Base-by-base conservation (phyloP, 2,113 vertebrate genomes). In the Muntiacus reevesi region DNA sequence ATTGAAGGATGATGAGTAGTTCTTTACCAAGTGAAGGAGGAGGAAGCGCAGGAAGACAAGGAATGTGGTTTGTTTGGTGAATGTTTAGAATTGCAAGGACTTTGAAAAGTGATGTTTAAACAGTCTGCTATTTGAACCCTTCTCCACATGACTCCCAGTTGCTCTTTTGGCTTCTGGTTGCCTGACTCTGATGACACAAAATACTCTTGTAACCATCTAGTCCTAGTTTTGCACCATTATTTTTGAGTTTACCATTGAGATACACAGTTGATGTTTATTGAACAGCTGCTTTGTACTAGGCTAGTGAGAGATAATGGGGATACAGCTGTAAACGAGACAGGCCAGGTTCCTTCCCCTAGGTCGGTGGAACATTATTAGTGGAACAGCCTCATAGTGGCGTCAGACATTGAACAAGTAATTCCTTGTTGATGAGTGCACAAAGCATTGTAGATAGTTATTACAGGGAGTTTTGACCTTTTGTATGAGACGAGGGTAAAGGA, bases 171-270 rank as follows among this genome's bases (percentile, higher is more conserved):
- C 36, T 85, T 94, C n/a, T 36, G 28, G 5, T 59, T 43, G 33
- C 86, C 71, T 23, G 81, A 45, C 33, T 90, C 33, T 57, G 79
- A 95, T 93, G 43, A 95, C 55, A 74, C 30, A 95, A 78, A 96
- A 83, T 81, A 33, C 6, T 54, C 25, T 94, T n/a, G 30, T 54
- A 55, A 30, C 0, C 85, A 10, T 81, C n/a, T 89, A 94, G 76
- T 60, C 25, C 60, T 79, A 60, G 36, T 71, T 97, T 89, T 59
- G n/a, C 60, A 40, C 14, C 19, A 30, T 40, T 45, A 62, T 92
- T 92, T 87, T 91, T 52, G 25, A 86, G 57, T 98, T 97, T 93
- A 91, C n/a, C 57, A 12, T 78, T 59, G 19, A 52, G 50, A 87
- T 90, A 47, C 19, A 45, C 17, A 87, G 25, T 87, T 96, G 93